A percentile compares a stretch with the other conserved stretches of the same genome.
These are phyloP conservation scores for Danio tinwini DNA, from an alignment of 2,797 vertebrate genomes.

Conservation along the genomic window DNA sequence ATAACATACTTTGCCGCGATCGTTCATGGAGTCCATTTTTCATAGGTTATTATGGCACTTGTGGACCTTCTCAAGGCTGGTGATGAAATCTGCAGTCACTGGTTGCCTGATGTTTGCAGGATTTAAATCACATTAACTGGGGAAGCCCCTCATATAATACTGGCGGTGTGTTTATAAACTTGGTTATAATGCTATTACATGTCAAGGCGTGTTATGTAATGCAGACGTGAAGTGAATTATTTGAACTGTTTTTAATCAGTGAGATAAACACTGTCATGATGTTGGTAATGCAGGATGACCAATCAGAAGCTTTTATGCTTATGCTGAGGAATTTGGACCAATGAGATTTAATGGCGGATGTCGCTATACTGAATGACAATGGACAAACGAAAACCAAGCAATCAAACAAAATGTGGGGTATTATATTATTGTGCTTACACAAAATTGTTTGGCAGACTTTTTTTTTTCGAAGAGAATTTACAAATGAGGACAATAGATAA, in stretches of 20 bases:
- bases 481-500: too few species aligned
- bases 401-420: background rate
- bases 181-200: background rate
- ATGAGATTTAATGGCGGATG: too few species aligned
- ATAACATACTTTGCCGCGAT: conserved; percentile 36
- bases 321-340: background rate
- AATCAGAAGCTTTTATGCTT: background rate
- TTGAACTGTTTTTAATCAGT: background rate
- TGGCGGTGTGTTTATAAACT: background rate
- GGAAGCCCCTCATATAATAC: conserved; percentile 8
- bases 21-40: conserved; percentile 31
- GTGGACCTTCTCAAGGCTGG: conserved; percentile 6
- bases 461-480: too few species aligned
- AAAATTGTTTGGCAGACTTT: too few species aligned
- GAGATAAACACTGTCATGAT: background rate
- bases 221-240: background rate
- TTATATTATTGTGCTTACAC: too few species aligned
- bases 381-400: background rate
- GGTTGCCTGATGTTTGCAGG: conserved; percentile 4
- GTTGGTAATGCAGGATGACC: background rate
- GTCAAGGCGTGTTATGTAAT: background rate
- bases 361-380: background rate
- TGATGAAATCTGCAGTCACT: conserved; percentile 33
- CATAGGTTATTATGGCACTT: conserved; percentile 24
- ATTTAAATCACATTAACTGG: background rate